phyloP scores from a whole-genome alignment of 2,888 invertebrate species.

The Theretra japonica region DNA sequence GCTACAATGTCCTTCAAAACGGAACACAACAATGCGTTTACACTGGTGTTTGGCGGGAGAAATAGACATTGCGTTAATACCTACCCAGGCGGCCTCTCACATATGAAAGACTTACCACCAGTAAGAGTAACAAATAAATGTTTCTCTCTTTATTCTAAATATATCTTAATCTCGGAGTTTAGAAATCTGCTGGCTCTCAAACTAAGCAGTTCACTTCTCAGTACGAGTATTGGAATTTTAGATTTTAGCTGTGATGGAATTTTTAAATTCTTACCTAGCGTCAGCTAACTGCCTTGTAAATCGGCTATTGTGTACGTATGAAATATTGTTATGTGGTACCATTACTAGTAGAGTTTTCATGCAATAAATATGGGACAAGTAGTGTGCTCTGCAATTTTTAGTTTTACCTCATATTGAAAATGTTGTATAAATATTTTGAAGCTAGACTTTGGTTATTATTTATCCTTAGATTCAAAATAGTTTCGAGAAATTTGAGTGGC shows the following conservation, averaged over 20 bases:
- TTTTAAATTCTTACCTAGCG: neutral
- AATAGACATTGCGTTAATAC: no score
- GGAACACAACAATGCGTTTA: no score
- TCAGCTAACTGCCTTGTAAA: neutral
- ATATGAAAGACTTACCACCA: no score
- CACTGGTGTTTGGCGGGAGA: no score
- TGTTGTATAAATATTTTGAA: neutral
- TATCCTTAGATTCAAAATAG: no score
- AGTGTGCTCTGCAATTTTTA: neutral
- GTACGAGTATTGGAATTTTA: slow-evolving; percentile 2
- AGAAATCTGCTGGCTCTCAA: neutral
- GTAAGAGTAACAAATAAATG: no score
- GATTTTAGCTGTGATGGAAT: slow-evolving; percentile 1
- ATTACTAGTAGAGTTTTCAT: neutral
- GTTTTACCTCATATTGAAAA: neutral
- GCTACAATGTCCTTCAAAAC: no score
- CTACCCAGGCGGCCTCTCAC: no score
- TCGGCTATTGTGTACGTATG: neutral
- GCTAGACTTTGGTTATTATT: no score
- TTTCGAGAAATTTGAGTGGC: no score
- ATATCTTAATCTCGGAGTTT: neutral
- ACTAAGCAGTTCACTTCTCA: neutral
- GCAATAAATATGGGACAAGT: slow-evolving; percentile 9
- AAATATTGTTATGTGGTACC: neutral
- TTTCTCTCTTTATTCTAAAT: no score